Evolutionary conservation across 2,888 invertebrate species (phyloP), one percentile per base, ranked within the genome.

Genomic region (Escarpia spicata): DNA sequence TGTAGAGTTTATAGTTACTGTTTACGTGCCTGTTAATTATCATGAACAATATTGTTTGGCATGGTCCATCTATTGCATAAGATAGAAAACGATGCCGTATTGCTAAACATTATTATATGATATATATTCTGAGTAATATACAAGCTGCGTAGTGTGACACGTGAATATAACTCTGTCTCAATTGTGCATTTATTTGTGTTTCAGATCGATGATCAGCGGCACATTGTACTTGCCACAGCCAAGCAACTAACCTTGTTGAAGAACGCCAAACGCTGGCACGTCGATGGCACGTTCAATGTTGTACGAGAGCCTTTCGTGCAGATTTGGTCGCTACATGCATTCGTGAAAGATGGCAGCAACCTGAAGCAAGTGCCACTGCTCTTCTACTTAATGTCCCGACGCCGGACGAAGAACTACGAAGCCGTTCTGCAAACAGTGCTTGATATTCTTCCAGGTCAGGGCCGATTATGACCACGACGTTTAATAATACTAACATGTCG

Each of bases 281-380:
- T 2, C 4, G 75, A 75, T 26, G n/a, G 91, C 4, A 43, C 19
- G 3, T 91, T 91, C n/a, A 43, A 52, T 2, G 52, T 91, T 15
- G 52, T 45, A 1, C 26, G 31, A n/a, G 31, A 52, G 26, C 91
- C 52, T 4, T 91, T 91, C 52, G 37, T n/a, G 2, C 91, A 52
- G 52, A 1, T 91, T 12, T 91, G 37, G 44, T 91, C 91, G 26
- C 15, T 91, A 0, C 91, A 91, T 45, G 91, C 91, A 3, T 91
- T 91, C n/a, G 91, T 45, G 4, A 43, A n/a, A 31, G 91, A 91
- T 4, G 91, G 91, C 15, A 19, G 1, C 0, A n/a, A 91, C 31
- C 44, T 91, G 91, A 91, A 44, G 6, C 91, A 91, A 37, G 26
- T 75, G 75, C 75, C 26, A 4, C n/a, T 75, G 26, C 75, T 75